Percentiles rank a stretch among this genome's conserved stretches.
phyloP scores from a whole-genome alignment of 2,113 vertebrate species.

The Pipra filicauda region DNA sequence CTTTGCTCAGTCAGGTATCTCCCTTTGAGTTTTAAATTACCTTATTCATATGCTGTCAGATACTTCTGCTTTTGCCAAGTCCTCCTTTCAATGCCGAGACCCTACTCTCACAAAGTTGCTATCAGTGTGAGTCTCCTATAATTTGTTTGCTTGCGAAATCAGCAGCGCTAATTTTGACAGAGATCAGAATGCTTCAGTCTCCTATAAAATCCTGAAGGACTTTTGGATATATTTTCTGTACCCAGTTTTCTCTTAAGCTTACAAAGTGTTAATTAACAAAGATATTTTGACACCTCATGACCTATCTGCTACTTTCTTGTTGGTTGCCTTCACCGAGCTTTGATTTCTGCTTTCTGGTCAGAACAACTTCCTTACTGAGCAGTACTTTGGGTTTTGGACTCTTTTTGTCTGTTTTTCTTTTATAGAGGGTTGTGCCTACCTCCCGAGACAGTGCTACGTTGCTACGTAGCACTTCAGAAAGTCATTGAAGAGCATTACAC shows the following conservation, averaged over 20 bases:
- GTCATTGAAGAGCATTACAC: neutral
- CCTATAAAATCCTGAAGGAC: neutral
- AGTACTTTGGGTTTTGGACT: neutral
- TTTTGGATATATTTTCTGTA: neutral
- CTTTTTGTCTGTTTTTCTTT: neutral
- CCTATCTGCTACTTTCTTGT: neutral
- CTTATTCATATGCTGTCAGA: neutral
- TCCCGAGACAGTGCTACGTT: neutral
- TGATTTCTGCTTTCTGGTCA: neutral
- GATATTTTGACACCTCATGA: constrained; percentile 8
- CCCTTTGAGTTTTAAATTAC: constrained; percentile 9
- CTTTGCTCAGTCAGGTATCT: neutral
- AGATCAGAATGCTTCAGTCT: neutral
- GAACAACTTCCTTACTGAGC: neutral
- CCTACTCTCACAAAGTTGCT: neutral
- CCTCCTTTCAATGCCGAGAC: neutral
- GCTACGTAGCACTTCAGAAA: neutral
- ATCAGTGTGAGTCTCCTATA: neutral
- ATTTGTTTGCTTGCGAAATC: neutral
- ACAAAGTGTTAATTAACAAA: neutral
- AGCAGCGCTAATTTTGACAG: neutral
- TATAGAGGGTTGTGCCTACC: neutral
- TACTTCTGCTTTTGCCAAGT: neutral
- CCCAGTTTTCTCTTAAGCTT: neutral
- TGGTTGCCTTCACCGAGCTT: neutral